Percentiles rank a stretch among this genome's conserved stretches.
phyloP scores from a whole-genome alignment of 2,113 vertebrate genomes.

The Ameiurus melas region DNA sequence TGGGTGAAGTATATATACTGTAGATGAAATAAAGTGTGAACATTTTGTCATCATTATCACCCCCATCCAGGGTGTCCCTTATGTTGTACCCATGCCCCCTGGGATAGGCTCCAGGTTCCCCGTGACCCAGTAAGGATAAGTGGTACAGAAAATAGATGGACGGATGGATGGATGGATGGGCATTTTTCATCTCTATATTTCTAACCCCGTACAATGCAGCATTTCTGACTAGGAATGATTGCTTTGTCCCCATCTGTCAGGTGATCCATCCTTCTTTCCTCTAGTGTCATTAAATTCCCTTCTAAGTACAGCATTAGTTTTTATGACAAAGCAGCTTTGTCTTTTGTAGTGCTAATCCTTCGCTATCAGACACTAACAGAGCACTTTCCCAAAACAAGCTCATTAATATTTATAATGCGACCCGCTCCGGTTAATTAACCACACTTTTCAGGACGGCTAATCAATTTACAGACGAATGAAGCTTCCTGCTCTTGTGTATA shows the following conservation, averaged over 20 bases:
- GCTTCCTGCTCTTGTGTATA: slow-evolving; percentile 22
- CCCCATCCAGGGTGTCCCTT: too few species aligned
- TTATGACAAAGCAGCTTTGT: slow-evolving; percentile 22
- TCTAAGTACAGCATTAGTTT: slow-evolving; percentile 26
- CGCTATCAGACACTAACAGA: slow-evolving; percentile 32
- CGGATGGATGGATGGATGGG: too few species aligned
- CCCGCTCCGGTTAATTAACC: slow-evolving; percentile 22
- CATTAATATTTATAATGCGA: slow-evolving; percentile 39
- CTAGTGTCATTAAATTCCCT: slow-evolving; percentile 23
- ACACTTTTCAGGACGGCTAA: slow-evolving; percentile 10
- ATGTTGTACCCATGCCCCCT: too few species aligned
- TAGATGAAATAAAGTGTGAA: not conserved
- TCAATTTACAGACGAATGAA: slow-evolving; percentile 23
- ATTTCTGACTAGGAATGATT: not conserved
- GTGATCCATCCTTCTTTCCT: not conserved
- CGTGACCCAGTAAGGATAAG: too few species aligned
- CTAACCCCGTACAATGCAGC: not conserved
- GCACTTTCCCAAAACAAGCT: slow-evolving; percentile 32
- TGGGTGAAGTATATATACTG: not conserved
- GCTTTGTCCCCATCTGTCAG: slow-evolving; percentile 1
- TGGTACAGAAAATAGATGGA: too few species aligned
- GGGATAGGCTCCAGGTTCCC: too few species aligned
- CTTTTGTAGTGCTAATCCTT: slow-evolving; percentile 41
- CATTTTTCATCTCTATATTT: not conserved
- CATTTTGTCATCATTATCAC: not conserved